Conservation (phyloP, 2,888 invertebrate genomes). For the Craniophora ligustri region DNA sequence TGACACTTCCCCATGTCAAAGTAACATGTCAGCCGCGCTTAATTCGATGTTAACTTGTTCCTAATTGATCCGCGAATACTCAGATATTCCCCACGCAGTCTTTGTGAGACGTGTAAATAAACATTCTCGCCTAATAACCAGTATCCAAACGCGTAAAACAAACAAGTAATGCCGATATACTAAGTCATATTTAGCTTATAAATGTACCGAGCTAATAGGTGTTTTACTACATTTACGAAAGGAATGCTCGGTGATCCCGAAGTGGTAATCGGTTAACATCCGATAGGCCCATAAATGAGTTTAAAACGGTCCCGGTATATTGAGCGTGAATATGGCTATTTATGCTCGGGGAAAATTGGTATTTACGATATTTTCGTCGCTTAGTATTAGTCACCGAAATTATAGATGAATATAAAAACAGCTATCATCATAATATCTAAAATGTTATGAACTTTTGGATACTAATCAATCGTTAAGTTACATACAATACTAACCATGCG, state of each 20-base stretch:
- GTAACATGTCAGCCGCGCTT: slow-evolving; percentile 1
- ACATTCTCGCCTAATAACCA: slow-evolving; percentile 16
- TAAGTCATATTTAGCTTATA: slow-evolving; percentile 13
- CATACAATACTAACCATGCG: too few relatives aligned
- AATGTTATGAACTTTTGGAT: too few relatives aligned
- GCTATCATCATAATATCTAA: not conserved
- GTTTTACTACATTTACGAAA: slow-evolving; percentile 14
- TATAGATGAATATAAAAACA: not conserved
- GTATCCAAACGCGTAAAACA: slow-evolving; percentile 5
- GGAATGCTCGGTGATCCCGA: slow-evolving; percentile 26
- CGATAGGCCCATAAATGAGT: slow-evolving; percentile 30
- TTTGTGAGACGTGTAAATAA: slow-evolving; percentile 30
- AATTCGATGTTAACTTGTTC: slow-evolving; percentile 12
- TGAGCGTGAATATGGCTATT: slow-evolving; percentile 36
- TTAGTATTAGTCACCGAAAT: too few relatives aligned
- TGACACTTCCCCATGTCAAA: slow-evolving; percentile 21
- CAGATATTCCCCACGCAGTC: slow-evolving; percentile 4
- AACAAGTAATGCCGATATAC: slow-evolving; percentile 24
- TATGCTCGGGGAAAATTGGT: slow-evolving; percentile 20
- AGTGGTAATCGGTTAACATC: slow-evolving; percentile 41
- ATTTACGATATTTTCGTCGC: slow-evolving; percentile 16
- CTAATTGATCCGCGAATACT: slow-evolving; percentile 18
- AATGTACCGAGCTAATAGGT: slow-evolving; percentile 19
- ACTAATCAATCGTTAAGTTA: too few relatives aligned
- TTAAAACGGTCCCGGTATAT: slow-evolving; percentile 42